These are phyloP conservation scores for Accipiter virgatus DNA, from an alignment of 2,113 vertebrate genomes.

Conservation along the genomic window DNA sequence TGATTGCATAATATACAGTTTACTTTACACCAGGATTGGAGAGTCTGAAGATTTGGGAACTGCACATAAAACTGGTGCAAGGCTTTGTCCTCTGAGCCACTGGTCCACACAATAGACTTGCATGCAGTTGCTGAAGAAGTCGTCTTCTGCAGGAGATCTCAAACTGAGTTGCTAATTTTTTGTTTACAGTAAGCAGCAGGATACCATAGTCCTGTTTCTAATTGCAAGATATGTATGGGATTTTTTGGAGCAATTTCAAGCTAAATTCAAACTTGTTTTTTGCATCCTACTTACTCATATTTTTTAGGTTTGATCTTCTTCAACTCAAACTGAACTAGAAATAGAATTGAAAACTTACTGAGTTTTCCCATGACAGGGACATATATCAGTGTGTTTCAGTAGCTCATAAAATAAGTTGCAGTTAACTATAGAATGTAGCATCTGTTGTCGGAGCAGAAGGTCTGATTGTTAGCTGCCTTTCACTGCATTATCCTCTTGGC, in stretches of 20 bases:
- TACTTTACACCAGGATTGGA: not conserved
- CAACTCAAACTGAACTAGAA: not conserved
- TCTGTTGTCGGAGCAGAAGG: not conserved
- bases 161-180: not conserved
- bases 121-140: not conserved
- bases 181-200: not conserved
- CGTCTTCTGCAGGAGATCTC: not conserved
- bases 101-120: not conserved
- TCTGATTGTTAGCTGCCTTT: not conserved
- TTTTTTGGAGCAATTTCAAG: not conserved
- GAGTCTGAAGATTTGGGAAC: not conserved
- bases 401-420: not conserved
- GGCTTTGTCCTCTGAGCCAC: not conserved
- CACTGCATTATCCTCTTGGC: not conserved
- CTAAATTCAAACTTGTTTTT: not conserved
- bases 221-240: not conserved
- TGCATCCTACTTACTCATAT: not conserved
- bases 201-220: not conserved
- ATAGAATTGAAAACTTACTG: not conserved
- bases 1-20: not conserved
- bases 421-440: not conserved
- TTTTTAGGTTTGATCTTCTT: not conserved
- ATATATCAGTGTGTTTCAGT: not conserved
- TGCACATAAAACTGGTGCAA: not conserved
- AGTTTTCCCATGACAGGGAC: not conserved